These are phyloP conservation scores for Pentamera pediparva DNA, from an alignment of 53 echinoderm and acorn worm genomes.

Conservation along the genomic window DNA sequence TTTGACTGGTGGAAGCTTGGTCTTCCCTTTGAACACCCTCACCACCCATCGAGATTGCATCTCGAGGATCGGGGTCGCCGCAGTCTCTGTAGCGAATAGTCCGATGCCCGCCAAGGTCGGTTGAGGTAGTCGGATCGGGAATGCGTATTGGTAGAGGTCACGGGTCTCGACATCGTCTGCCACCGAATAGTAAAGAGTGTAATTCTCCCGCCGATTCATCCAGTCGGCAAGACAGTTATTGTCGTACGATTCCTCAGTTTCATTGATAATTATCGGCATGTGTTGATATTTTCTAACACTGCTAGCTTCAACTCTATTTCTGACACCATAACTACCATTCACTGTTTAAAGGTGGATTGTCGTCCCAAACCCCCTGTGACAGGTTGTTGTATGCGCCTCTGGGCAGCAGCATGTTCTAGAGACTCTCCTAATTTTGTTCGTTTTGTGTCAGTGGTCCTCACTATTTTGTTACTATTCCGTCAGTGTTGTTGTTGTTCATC, in stretches of 20 bases:
- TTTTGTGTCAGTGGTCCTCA: not conserved
- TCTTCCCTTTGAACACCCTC: conserved; percentile 38
- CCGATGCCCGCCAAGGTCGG: conserved; percentile 55
- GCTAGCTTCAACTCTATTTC: too few species aligned
- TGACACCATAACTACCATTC: too few species aligned
- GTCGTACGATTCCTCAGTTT: too few species aligned
- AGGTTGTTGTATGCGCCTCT: not conserved
- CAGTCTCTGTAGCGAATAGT: conserved; percentile 28
- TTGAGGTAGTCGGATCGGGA: conserved; percentile 37
- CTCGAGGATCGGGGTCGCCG: conserved; percentile 46
- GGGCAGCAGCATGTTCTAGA: not conserved
- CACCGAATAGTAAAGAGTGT: too few species aligned
- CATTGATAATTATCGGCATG: too few species aligned
- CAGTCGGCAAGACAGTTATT: too few species aligned
- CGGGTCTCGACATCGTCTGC: not conserved
- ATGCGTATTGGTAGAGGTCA: conserved; percentile 46
- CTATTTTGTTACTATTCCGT: not conserved
- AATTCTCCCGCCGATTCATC: too few species aligned
- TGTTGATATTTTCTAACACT: too few species aligned
- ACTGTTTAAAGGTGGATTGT: too few species aligned
- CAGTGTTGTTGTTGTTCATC: not conserved
- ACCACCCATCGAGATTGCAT: conserved; percentile 57
- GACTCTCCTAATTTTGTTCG: not conserved
- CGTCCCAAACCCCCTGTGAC: too few species aligned
- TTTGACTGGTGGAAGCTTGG: conserved; percentile 17